Conservation (phyloP, 1,140 invertebrate genomes). For the Oryctes rhinoceros region DNA sequence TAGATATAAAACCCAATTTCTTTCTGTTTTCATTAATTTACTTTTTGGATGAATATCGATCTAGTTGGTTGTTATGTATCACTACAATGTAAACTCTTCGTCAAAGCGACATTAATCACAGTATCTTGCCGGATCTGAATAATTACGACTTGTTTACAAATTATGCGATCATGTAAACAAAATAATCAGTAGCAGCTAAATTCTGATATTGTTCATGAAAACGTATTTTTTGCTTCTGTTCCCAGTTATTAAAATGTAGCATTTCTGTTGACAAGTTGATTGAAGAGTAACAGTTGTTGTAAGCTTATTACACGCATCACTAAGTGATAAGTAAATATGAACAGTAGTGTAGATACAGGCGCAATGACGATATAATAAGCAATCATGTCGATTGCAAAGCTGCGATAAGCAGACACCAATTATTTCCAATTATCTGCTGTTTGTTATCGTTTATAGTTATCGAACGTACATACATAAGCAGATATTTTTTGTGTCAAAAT, state of each 20-base stretch:
- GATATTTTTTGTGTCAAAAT: background rate
- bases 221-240: constrained; percentile 8
- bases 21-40: too few species aligned
- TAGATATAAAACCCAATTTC: too few species aligned
- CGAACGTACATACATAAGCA: background rate
- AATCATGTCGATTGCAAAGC: constrained; percentile 7
- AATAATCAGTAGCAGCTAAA: constrained; percentile 20
- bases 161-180: background rate
- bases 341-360: constrained; percentile 42
- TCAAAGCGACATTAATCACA: too few species aligned
- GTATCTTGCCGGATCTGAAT: background rate
- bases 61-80: too few species aligned
- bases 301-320: constrained; percentile 45
- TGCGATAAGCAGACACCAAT: constrained; percentile 34
- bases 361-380: constrained; percentile 30
- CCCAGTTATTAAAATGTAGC: constrained; percentile 15
- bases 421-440: constrained; percentile 1
- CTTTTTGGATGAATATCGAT: too few species aligned
- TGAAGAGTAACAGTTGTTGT: constrained; percentile 42
- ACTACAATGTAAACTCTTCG: too few species aligned
- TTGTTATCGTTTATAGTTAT: background rate
- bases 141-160: background rate
- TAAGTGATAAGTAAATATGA: constrained; percentile 45
- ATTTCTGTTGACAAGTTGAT: constrained; percentile 40
- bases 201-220: constrained; percentile 21